Base-by-base conservation (phyloP, 2,888 invertebrate genomes). In the Andrena dorsata region DNA sequence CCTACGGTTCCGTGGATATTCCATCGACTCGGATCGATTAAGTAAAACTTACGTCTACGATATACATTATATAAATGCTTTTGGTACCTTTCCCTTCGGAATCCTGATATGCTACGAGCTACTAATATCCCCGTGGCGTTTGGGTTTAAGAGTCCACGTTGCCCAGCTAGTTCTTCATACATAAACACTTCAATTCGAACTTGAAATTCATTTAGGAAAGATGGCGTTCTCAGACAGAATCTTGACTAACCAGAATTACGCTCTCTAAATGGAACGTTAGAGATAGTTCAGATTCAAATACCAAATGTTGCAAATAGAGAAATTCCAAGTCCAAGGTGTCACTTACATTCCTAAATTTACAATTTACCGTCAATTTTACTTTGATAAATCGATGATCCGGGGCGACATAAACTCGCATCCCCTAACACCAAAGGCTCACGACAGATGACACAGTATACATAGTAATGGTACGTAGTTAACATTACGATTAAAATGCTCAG, bases 401-500 rank as follows among this genome's bases (percentile, higher is more conserved):
- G 6, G 7, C 1, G 16, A 53, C n/a, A 16, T 60, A 26, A 23
- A 20, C 70, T 60, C 41, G 30, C 32, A 71, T 0, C n/a, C n/a
- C 26, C 26, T 23, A 66, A 58, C 49, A 23, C n/a, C 78, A 26
- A 35, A 16, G 28, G 26, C 30, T 72, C 56, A 70, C 64, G 69
- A 64, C 56, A 74, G 76, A 84, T 72, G 83, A 80, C 80, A 80
- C 76, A 61, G 80, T 71, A 60, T 81, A 78, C 72, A 66, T 76
- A 81, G 77, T 82, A 82, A 84, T 70, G 83, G 68, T 80, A 78
- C 70, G 73, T 80, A 79, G 77, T 85, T 79, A 88, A 71, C 80
- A 74, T 74, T 88, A 86, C 75, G 83, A 84, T 79, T 86, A 81
- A 84, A 85, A 85, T 82, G 81, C 75, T 86, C 84, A 90, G 87